phyloP scores from a whole-genome alignment of 2,113 vertebrate species.

The Struthidea cinerea region DNA sequence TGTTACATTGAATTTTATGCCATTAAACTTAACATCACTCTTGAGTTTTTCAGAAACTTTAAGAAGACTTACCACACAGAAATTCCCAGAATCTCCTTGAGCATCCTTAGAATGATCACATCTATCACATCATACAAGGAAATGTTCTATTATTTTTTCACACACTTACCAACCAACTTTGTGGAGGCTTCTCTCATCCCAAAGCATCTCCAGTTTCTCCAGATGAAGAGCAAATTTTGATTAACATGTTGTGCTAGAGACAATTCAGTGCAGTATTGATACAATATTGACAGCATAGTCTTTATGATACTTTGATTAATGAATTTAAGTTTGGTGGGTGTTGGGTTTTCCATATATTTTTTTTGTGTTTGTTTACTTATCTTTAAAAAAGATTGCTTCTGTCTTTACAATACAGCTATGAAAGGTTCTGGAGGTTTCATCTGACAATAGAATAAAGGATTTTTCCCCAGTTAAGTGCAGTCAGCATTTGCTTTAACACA shows the following conservation, averaged over 20 bases:
- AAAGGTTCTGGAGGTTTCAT: neutral
- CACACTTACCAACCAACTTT: neutral
- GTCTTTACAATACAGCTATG: neutral
- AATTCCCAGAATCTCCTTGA: neutral
- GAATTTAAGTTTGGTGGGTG: neutral
- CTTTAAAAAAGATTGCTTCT: neutral
- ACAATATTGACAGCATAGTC: neutral
- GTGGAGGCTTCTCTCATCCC: neutral
- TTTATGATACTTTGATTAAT: neutral
- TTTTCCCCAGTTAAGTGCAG: neutral
- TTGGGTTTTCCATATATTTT: neutral
- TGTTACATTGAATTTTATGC: neutral
- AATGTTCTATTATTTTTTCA: neutral
- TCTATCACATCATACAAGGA: neutral
- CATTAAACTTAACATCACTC: neutral
- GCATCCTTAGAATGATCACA: neutral
- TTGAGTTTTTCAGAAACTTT: neutral
- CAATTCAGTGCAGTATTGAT: neutral
- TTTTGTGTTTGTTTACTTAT: neutral
- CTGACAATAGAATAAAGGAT: neutral
- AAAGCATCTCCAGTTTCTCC: neutral
- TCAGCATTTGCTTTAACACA: conserved; percentile 33
- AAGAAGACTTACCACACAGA: neutral
- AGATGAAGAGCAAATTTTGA: neutral
- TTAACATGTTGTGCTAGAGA: neutral